Base-by-base conservation (phyloP, 2,113 vertebrate species). In the Xenopus borealis region DNA sequence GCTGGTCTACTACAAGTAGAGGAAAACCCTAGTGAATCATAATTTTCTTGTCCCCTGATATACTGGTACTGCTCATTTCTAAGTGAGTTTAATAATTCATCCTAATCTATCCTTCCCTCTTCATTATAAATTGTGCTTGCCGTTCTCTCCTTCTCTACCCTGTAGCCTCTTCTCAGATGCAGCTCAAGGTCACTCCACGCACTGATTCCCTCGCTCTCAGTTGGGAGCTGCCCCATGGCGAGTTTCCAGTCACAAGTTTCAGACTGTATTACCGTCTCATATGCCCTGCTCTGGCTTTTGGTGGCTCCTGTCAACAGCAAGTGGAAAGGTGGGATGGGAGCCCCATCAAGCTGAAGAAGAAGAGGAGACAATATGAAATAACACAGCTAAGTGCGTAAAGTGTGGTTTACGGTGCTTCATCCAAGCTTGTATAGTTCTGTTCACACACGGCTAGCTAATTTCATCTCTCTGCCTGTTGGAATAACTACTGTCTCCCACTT, bases 191-290 rank as follows among this genome's bases (percentile, higher is more conserved):
- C 55, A 89, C 81, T 85, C 89, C 95, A 0, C 94, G 89, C 85
- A 90, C 91, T 86, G 91, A 91, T 69, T 96, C 95, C 11, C 91
- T 99, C 20, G 88, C 95, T 12, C 90, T 98, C 75, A 95, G 91
- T 0, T 98, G 97, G 96, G 95, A 96, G 75, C 92, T 94, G 0
- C 95, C 96, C n/a, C 92, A 94, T 71, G 95, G 95, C 84, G 93
- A 95, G 10, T 92, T 93, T 9, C 90, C 94, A 86, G 91, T 97
- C 81, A 95, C 95, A 17, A 94, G 97, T 71, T 99, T 96, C 86
- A 96, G 96, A 75, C 89, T 98, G 19, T 94, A 93, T 81, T 98
- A 94, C 84, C 85, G 88, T 73, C 59, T 67, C 94, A 95, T 73
- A 88, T 91, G 72, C 90, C 89, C 20, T 50, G 50, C 81, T 0